A percentile compares a stretch with the other conserved stretches of the same genome.
phyloP scores from a whole-genome alignment of 2,797 vertebrate genomes.

The Darevskia nairensis region DNA sequence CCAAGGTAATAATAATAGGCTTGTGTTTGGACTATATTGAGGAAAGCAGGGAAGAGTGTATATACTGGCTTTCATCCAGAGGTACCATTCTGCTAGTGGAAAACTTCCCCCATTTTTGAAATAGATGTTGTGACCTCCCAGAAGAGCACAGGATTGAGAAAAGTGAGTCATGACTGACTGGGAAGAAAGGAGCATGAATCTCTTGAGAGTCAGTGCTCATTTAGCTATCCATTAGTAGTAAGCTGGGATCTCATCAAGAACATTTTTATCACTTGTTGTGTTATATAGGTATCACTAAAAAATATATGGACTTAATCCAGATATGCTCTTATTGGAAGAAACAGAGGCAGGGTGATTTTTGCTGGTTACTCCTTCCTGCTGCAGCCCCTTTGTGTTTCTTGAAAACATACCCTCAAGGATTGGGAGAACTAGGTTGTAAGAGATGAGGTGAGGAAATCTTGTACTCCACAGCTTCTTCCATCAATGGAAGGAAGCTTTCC shows the following conservation, averaged over 20 bases:
- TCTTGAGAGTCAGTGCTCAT: background rate
- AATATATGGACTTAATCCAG: background rate
- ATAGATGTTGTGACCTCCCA: background rate
- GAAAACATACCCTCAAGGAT: no score
- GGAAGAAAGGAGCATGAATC: background rate
- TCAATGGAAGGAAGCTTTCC: background rate
- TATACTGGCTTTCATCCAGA: background rate
- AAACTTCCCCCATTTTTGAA: background rate
- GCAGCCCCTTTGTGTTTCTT: background rate
- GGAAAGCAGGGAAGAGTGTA: background rate
- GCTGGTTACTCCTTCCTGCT: background rate
- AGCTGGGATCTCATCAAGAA: background rate
- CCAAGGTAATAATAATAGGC: conserved; percentile 80
- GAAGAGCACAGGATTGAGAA: background rate
- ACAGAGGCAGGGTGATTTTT: background rate
- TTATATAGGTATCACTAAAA: background rate
- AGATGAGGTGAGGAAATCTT: background rate
- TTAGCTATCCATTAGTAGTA: background rate
- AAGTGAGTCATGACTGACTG: background rate
- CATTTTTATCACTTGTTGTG: background rate
- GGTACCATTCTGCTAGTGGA: background rate
- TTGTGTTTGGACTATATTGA: background rate
- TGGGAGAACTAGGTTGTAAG: background rate
- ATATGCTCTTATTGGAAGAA: background rate
- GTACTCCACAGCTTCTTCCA: background rate